phyloP scores from a whole-genome alignment of 92 coral and sea anemone genomes.

The Heliopora coerulea region DNA sequence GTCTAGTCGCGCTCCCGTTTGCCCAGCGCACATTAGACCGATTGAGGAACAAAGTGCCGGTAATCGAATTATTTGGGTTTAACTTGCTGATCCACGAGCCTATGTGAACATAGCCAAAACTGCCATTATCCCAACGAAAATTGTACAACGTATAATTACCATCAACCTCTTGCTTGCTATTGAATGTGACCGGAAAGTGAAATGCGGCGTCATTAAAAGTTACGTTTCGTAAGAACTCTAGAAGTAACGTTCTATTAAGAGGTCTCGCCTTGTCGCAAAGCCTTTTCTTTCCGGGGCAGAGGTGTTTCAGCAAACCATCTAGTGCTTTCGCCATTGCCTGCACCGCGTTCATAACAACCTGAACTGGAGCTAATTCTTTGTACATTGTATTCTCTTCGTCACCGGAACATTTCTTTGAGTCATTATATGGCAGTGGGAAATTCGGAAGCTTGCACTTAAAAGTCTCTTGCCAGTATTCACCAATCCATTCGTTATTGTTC shows the following conservation, averaged over 20 bases:
- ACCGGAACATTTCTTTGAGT: conserved; percentile 43
- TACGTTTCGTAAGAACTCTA: conserved; percentile 43
- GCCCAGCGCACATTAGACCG: conserved; percentile 33
- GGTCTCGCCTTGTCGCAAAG: conserved; percentile 39
- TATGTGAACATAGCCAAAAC: conserved; percentile 31
- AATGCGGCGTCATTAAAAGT: conserved; percentile 54
- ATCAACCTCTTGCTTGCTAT: conserved; percentile 53
- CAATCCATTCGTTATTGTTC: conserved; percentile 70
- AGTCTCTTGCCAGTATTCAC: conserved; percentile 80
- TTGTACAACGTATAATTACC: conserved; percentile 55
- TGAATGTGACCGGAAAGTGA: conserved; percentile 44
- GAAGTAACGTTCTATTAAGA: conserved; percentile 41
- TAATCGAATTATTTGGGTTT: conserved; percentile 15
- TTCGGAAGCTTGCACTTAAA: conserved; percentile 57
- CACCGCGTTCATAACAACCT: conserved; percentile 53
- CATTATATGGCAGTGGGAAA: conserved; percentile 37
- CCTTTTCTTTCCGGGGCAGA: conserved; percentile 33
- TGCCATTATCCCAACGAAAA: conserved; percentile 47
- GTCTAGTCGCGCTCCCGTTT: conserved; percentile 22
- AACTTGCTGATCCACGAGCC: conserved; percentile 58
- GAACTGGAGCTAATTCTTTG: conserved; percentile 50
- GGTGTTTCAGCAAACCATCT: conserved; percentile 39
- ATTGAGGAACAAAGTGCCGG: conserved; percentile 33
- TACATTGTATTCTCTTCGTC: conserved; percentile 45
- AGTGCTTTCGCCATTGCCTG: conserved; percentile 52